Percentiles rank a stretch among this genome's conserved stretches.
These are phyloP conservation scores for Labeo catla DNA, from an alignment of 2,113 vertebrate species.

Conservation along the genomic window DNA sequence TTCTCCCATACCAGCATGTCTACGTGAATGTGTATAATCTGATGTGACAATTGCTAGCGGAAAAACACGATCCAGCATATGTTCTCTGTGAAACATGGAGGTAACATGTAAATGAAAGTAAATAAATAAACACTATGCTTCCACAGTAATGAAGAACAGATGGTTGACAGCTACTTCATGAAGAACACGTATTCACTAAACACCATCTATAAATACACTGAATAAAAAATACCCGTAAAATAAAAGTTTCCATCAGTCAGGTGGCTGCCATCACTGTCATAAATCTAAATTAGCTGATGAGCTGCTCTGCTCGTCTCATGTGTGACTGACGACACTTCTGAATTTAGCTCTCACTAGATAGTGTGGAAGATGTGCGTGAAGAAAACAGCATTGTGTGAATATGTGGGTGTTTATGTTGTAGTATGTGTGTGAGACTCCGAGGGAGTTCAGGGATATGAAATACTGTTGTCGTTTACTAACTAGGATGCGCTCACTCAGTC, in stretches of 20 bases:
- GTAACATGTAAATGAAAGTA: not conserved
- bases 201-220: constrained; percentile 13
- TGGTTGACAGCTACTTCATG: not conserved
- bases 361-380: not conserved
- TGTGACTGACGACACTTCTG: constrained; percentile 5
- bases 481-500: not conserved
- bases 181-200: not conserved
- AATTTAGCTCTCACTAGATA: constrained; percentile 23
- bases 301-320: not conserved
- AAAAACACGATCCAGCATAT: not conserved
- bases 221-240: not conserved
- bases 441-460: not conserved
- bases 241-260: not conserved
- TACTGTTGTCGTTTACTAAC: not conserved
- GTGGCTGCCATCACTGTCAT: not conserved
- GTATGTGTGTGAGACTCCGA: not conserved
- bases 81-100: not conserved
- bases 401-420: not conserved
- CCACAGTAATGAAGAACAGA: constrained; percentile 4
- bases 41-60: not conserved
- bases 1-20: constrained; percentile 20
- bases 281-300: constrained; percentile 18
- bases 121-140: constrained; percentile 1
- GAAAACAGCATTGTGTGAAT: not conserved
- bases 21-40: not conserved